Conservation (phyloP, 2,888 invertebrate genomes). For the Allacma fusca region DNA sequence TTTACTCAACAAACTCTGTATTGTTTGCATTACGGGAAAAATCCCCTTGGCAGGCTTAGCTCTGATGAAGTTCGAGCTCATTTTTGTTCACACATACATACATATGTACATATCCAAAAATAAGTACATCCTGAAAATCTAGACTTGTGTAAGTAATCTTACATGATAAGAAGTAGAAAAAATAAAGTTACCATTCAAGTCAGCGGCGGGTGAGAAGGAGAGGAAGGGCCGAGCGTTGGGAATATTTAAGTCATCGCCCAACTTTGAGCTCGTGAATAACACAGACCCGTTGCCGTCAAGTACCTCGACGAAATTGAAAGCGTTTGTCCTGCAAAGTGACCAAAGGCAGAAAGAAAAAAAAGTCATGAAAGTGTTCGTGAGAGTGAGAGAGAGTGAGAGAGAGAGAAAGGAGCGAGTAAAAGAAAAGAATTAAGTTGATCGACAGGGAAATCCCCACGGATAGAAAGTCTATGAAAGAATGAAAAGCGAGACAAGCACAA, state of each 20-base stretch:
- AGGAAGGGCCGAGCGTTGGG: slow-evolving; percentile 59
- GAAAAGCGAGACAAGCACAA: slow-evolving; percentile 16
- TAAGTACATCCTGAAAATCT: too few relatives aligned
- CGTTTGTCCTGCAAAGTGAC: slow-evolving; percentile 50
- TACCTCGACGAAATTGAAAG: slow-evolving; percentile 56
- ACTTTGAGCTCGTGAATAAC: slow-evolving; percentile 55
- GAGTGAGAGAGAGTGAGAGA: background rate
- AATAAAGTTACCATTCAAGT: slow-evolving; percentile 58
- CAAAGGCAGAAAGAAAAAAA: background rate
- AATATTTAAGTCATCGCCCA: slow-evolving; percentile 56
- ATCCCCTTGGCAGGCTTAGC: too few relatives aligned
- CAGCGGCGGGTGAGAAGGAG: slow-evolving; percentile 61
- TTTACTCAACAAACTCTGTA: too few relatives aligned
- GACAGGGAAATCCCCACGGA: slow-evolving; percentile 15
- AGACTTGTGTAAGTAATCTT: too few relatives aligned
- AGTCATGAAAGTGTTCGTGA: background rate
- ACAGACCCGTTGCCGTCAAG: slow-evolving; percentile 57
- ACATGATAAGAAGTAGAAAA: too few relatives aligned
- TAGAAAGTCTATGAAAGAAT: slow-evolving; percentile 10
- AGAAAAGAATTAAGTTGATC: slow-evolving; percentile 26
- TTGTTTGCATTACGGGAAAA: too few relatives aligned
- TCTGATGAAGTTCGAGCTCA: too few relatives aligned
- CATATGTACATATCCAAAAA: too few relatives aligned
- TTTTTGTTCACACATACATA: too few relatives aligned
- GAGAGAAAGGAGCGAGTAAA: slow-evolving; percentile 23